These are phyloP conservation scores for Uloborus diversus DNA, from an alignment of 1,140 invertebrate genomes.

Conservation along the genomic window DNA sequence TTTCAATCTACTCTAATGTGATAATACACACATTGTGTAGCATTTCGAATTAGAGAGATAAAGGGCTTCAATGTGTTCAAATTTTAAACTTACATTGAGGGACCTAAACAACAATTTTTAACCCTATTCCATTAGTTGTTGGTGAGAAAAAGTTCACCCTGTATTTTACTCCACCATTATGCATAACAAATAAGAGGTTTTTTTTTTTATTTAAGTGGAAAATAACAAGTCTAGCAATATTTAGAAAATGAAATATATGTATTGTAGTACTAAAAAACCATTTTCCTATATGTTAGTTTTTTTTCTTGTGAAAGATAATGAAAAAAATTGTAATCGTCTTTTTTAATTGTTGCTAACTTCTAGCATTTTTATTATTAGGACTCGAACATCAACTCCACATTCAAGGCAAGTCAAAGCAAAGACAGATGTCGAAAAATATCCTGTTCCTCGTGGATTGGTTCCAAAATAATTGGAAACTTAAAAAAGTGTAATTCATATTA, in stretches of 20 bases:
- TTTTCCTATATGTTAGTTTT: too few species aligned
- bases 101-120: too few species aligned
- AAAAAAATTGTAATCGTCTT: too few species aligned
- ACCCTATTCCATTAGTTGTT: too few species aligned
- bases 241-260: neutral
- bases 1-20: too few species aligned
- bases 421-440: conserved; percentile 30
- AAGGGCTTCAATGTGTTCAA: too few species aligned
- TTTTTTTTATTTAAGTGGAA: neutral
- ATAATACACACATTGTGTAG: too few species aligned
- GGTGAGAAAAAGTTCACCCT: too few species aligned
- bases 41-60: too few species aligned
- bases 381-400: conserved; percentile 4
- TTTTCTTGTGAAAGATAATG: neutral
- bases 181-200: too few species aligned
- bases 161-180: too few species aligned
- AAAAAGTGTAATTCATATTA: neutral
- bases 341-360: neutral
- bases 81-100: too few species aligned
- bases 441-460: conserved; percentile 38
- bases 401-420: conserved; percentile 27
- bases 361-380: neutral
- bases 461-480: conserved; percentile 4
- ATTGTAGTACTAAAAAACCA: neutral
- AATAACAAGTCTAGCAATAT: neutral